A percentile compares a stretch with the other conserved stretches of the same genome.
phyloP scores from a whole-genome alignment of 2,113 vertebrate genomes.

The Gavialis gangeticus region DNA sequence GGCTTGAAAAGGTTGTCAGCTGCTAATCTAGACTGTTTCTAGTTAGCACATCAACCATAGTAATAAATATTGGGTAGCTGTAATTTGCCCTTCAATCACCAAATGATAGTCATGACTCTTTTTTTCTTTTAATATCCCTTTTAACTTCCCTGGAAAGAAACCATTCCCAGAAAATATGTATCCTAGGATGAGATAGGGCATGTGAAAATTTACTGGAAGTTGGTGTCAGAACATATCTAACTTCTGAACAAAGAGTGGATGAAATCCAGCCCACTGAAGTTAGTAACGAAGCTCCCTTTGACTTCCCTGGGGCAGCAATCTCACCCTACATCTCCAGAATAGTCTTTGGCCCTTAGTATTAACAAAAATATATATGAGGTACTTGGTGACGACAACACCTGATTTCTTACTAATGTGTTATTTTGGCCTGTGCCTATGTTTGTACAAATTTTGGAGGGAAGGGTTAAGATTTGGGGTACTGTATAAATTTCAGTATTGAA shows the following conservation, averaged over 20 bases:
- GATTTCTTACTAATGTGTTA: background rate
- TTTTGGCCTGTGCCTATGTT: background rate
- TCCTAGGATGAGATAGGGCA: background rate
- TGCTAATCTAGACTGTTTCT: background rate
- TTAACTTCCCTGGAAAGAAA: background rate
- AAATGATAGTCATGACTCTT: too few relatives aligned
- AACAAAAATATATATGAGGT: background rate
- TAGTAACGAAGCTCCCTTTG: background rate
- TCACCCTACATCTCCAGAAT: background rate
- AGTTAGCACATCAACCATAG: background rate
- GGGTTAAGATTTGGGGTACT: background rate
- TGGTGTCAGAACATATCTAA: background rate
- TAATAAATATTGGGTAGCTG: background rate
- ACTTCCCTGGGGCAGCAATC: background rate
- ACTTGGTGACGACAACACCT: background rate
- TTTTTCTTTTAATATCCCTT: background rate
- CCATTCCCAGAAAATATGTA: background rate
- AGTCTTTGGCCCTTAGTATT: background rate
- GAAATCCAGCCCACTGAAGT: background rate
- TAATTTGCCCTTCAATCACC: background rate
- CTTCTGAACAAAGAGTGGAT: background rate
- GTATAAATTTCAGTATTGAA: background rate
- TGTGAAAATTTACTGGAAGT: background rate
- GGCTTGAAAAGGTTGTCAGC: too few relatives aligned
- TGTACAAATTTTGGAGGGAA: background rate